Evolutionary conservation across 2,888 invertebrate species (phyloP), one percentile per base, ranked within the genome.

Genomic region (Arctia plantaginis): DNA sequence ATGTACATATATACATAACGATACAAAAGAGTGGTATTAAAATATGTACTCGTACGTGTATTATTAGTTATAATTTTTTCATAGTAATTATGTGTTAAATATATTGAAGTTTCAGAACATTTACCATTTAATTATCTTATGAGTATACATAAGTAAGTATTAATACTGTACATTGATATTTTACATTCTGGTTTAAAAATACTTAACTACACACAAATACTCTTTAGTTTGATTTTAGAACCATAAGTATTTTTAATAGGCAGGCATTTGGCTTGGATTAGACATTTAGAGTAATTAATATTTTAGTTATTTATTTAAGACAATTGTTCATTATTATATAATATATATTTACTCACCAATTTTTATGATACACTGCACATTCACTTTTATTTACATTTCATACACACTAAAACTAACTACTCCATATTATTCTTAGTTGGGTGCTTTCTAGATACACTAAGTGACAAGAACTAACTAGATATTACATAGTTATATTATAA

Each of bases 321-420:
- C 85, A 82, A 85, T 82, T 30, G 27, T 44, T 66, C 18, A 35
- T 77, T 55, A 55, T 30, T 13, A 62, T 15, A 76, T 66, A 51
- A 72, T 77, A n/a, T n/a, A n/a, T n/a, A n/a, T n/a, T 84, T 86
- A 86, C 86, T 86, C 81, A 86, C 87, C 86, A 80, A 82, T 78
- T 15, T 12, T 70, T 77, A 72, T 79, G 73, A 76, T 82, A 81
- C 84, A 84, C 87, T 78, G 70, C 81, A 86, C 84, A 78, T 68
- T 77, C 80, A 82, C 85, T 78, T 77, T 73, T 74, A 77, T 73
- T 69, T 70, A 35, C 55, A 66, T 65, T 75, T 77, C 73, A 41
- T 70, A 75, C 75, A 74, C 59, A 62, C 18, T 69, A 74, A 55
- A n/a, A 55, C 55, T 51, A n/a, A 69, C 59, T 62, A 41, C 51